A percentile compares a stretch with the other conserved stretches of the same genome.
Conservation (phyloP, 2,113 vertebrate species). For the Polypterus bichir region DNA sequence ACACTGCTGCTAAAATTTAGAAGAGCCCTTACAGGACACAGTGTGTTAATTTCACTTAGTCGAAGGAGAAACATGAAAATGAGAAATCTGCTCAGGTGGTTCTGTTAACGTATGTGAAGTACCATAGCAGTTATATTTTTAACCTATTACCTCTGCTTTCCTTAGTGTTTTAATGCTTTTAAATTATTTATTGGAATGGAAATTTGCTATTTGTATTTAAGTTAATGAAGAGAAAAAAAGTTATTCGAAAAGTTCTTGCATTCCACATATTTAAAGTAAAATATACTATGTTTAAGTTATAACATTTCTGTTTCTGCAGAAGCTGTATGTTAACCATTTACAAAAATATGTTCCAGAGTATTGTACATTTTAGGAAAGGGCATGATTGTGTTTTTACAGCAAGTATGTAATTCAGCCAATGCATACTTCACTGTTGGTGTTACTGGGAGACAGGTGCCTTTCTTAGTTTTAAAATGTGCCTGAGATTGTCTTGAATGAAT, state of each 20-base stretch:
- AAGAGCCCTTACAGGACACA: slow-evolving; percentile 5
- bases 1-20: slow-evolving; percentile 35
- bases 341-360: no score
- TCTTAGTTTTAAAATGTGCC: slow-evolving; percentile 56
- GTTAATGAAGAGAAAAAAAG: no score
- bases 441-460: slow-evolving; percentile 52
- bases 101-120: slow-evolving; percentile 63
- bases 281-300: no score
- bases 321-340: no score
- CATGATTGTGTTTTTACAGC: no score
- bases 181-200: slow-evolving; percentile 43
- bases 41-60: slow-evolving; percentile 15
- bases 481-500: slow-evolving; percentile 39
- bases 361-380: no score
- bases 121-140: slow-evolving; percentile 55
- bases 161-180: slow-evolving; percentile 22
- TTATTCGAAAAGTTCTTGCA: no score
- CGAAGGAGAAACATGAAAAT: slow-evolving; percentile 44
- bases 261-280: no score
- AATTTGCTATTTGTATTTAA: slow-evolving; percentile 21
- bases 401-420: no score
- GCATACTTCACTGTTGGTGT: slow-evolving; percentile 44
- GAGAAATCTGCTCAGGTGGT: slow-evolving; percentile 70
- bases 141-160: slow-evolving; percentile 54
- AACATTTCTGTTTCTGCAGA: no score